phyloP scores from a whole-genome alignment of 2,113 vertebrate genomes.

The Melanotaenia duboulayi region DNA sequence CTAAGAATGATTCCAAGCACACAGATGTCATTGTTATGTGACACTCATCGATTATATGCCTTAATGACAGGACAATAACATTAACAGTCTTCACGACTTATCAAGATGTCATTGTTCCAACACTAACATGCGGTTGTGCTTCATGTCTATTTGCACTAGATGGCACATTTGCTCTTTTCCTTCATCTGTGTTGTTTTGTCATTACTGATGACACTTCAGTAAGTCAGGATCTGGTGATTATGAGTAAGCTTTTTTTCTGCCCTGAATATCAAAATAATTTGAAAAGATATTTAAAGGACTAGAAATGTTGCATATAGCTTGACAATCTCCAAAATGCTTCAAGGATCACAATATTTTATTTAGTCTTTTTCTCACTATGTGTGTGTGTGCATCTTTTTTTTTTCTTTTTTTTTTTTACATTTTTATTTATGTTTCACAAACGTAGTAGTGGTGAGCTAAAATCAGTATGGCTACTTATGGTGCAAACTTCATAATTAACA shows the following conservation, averaged over 20 bases:
- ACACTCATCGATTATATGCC: too few relatives aligned
- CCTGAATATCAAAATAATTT: neutral
- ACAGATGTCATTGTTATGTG: too few relatives aligned
- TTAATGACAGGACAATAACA: too few relatives aligned
- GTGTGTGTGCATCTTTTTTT: too few relatives aligned
- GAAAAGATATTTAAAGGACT: slow-evolving; percentile 5
- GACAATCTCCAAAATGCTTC: neutral
- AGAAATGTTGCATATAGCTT: slow-evolving; percentile 8
- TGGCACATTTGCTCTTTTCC: slow-evolving; percentile 44
- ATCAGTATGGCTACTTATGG: slow-evolving; percentile 28
- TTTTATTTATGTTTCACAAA: slow-evolving; percentile 19
- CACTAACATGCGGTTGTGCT: neutral
- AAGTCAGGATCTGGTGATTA: neutral
- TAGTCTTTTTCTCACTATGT: neutral
- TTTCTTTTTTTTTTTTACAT: slow-evolving; percentile 7
- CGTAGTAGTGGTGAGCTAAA: neutral
- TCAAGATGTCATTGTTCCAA: too few relatives aligned
- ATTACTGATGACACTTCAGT: neutral
- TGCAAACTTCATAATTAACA: slow-evolving; percentile 36
- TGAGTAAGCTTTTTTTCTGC: neutral
- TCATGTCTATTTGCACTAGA: slow-evolving; percentile 35
- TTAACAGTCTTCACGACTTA: too few relatives aligned
- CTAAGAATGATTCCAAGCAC: too few relatives aligned
- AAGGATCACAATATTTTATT: slow-evolving; percentile 20
- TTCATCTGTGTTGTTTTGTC: neutral